Conservation (phyloP, 2,113 vertebrate species). For the Nibea albiflora region DNA sequence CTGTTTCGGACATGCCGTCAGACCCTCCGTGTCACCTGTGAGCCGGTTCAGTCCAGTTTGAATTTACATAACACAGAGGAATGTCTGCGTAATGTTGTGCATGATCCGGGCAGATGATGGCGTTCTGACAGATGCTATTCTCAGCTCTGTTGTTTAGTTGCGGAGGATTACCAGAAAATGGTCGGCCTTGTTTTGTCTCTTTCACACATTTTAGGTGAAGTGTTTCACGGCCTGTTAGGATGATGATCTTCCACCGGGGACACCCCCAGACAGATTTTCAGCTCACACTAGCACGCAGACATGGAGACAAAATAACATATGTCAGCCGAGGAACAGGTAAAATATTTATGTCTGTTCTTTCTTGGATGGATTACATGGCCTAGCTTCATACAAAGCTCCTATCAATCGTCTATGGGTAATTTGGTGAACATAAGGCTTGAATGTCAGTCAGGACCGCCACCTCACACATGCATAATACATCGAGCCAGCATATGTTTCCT, state of each 20-base stretch:
- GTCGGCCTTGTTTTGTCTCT: conserved; percentile 13
- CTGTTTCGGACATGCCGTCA: conserved; percentile 57
- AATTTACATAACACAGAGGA: background rate
- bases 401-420: conserved; percentile 53
- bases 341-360: conserved; percentile 62
- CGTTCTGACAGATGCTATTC: background rate
- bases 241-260: conserved; percentile 32
- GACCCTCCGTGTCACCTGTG: conserved; percentile 35
- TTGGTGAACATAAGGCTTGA: conserved; percentile 41
- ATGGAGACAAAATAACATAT: conserved; percentile 50
- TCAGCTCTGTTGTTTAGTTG: background rate
- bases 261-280: conserved; percentile 22
- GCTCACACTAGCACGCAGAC: conserved; percentile 16
- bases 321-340: conserved; percentile 54
- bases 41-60: background rate
- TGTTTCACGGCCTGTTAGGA: conserved; percentile 23
- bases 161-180: no score
- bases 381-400: conserved; percentile 32
- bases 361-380: conserved; percentile 53
- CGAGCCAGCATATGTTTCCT: conserved; percentile 46
- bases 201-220: conserved; percentile 1
- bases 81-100: background rate
- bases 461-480: conserved; percentile 55
- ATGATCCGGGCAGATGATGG: background rate
- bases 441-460: conserved; percentile 35